Percentiles rank a stretch among this genome's conserved stretches.
Conservation (phyloP, 2,888 invertebrate species). For the Pyrochroa serraticornis region DNA sequence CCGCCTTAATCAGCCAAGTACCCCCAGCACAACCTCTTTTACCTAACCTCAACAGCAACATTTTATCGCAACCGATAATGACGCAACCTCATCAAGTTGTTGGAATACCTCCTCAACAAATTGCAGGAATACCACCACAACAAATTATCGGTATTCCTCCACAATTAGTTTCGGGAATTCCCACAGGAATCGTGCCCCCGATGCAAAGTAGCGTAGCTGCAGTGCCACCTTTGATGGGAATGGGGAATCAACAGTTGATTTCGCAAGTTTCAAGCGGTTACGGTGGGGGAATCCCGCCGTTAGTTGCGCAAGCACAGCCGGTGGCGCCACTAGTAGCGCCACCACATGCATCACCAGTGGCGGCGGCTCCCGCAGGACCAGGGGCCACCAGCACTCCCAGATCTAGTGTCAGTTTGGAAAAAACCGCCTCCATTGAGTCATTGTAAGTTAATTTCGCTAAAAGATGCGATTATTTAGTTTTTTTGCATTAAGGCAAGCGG, state of each 20-base stretch:
- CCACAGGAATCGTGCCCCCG: conserved; percentile 64
- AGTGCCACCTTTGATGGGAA: conserved; percentile 37
- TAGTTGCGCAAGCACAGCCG: conserved; percentile 39
- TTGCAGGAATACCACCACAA: conserved; percentile 41
- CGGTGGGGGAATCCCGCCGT: conserved; percentile 8
- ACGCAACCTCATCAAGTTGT: conserved; percentile 22
- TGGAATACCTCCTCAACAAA: conserved; percentile 19
- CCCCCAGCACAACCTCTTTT: conserved; percentile 37
- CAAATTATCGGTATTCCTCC: conserved; percentile 31
- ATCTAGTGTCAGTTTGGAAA: conserved; percentile 55
- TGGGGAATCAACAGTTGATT: conserved; percentile 16
- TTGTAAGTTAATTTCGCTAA: conserved; percentile 49
- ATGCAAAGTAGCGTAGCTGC: conserved; percentile 47
- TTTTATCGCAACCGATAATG: conserved; percentile 22
- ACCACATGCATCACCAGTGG: conserved; percentile 21
- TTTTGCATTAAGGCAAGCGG: conserved; percentile 59
- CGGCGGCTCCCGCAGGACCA: conserved; percentile 37
- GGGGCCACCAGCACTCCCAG: conserved; percentile 55
- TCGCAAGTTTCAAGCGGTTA: conserved; percentile 11
- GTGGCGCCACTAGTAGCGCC: conserved; percentile 53
- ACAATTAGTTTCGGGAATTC: conserved; percentile 55
- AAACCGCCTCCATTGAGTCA: conserved; percentile 57
- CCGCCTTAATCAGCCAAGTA: conserved; percentile 58
- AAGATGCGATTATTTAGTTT: conserved; percentile 1
- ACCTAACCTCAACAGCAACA: conserved; percentile 16